These are phyloP conservation scores for Margarornis squamiger DNA, from an alignment of 2,797 vertebrate species.

Conservation along the genomic window DNA sequence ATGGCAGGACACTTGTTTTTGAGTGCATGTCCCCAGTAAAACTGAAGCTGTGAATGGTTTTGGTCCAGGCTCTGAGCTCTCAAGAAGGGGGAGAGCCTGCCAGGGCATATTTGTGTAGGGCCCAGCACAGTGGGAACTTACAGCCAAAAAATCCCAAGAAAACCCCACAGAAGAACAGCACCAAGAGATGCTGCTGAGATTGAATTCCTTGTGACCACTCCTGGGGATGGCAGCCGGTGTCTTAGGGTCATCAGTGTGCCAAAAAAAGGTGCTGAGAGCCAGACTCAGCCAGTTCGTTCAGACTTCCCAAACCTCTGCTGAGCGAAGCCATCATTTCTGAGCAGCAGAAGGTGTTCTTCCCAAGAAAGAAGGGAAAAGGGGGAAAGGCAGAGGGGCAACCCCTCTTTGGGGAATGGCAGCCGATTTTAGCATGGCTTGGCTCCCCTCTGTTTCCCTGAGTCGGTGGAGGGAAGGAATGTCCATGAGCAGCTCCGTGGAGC, in stretches of 20 bases:
- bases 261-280: neutral
- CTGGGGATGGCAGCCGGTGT: neutral
- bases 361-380: neutral
- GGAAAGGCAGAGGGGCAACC: neutral
- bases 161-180: neutral
- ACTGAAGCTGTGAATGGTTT: neutral
- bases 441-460: neutral
- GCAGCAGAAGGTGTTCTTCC: neutral
- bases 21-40: neutral
- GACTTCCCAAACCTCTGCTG: neutral
- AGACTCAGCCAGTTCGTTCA: neutral
- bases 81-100: neutral
- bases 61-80: neutral
- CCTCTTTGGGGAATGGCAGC: neutral
- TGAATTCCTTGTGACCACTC: neutral
- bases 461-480: neutral
- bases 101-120: neutral
- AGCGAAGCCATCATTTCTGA: neutral
- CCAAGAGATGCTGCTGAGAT: neutral
- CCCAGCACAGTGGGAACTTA: neutral
- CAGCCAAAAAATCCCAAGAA: accelerated
- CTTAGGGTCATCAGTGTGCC: neutral
- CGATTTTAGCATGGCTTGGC: neutral
- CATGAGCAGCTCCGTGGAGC: neutral
- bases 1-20: neutral